A percentile compares a stretch with the other conserved stretches of the same genome.
Evolutionary conservation across 1,140 invertebrate species (phyloP).

Genomic region (Solenopsis fugax): DNA sequence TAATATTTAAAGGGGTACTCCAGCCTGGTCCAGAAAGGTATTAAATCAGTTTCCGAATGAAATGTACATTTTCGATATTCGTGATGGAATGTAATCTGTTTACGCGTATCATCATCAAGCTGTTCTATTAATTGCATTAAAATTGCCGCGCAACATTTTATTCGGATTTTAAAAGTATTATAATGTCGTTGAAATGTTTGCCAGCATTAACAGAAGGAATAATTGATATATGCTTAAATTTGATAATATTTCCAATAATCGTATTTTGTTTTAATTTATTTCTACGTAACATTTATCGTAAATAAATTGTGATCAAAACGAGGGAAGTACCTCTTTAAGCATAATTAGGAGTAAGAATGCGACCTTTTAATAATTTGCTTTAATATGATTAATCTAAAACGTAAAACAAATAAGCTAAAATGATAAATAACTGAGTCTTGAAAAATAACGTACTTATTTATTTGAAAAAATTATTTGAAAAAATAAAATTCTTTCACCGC

Average conservation of each 20-base stretch:
- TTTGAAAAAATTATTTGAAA: neutral
- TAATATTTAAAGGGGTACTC: slow-evolving; percentile 53
- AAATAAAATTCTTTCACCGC: neutral
- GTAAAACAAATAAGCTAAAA: neutral
- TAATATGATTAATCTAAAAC: neutral
- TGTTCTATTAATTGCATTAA: slow-evolving; percentile 61
- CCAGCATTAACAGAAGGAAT: slow-evolving; percentile 42
- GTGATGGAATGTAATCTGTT: slow-evolving; percentile 46
- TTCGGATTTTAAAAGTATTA: slow-evolving; percentile 53
- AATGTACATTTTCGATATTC: slow-evolving; percentile 23
- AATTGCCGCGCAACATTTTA: slow-evolving; percentile 48
- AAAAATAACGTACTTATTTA: neutral
- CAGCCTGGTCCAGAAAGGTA: slow-evolving; percentile 34
- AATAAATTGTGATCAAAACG: slow-evolving; percentile 32
- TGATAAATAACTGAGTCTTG: slow-evolving; percentile 1
- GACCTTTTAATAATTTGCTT: neutral
- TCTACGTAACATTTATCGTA: slow-evolving; percentile 32
- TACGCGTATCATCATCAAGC: slow-evolving; percentile 37
- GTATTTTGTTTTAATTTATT: slow-evolving; percentile 43
- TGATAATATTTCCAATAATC: slow-evolving; percentile 44
- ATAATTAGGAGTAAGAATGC: neutral
- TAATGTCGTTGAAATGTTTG: slow-evolving; percentile 57
- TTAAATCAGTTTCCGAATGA: slow-evolving; percentile 39
- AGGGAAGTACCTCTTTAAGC: neutral
- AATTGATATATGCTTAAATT: slow-evolving; percentile 43